phyloP scores from a whole-genome alignment of 2,113 vertebrate species.

The Phylloscopus trochiloides region DNA sequence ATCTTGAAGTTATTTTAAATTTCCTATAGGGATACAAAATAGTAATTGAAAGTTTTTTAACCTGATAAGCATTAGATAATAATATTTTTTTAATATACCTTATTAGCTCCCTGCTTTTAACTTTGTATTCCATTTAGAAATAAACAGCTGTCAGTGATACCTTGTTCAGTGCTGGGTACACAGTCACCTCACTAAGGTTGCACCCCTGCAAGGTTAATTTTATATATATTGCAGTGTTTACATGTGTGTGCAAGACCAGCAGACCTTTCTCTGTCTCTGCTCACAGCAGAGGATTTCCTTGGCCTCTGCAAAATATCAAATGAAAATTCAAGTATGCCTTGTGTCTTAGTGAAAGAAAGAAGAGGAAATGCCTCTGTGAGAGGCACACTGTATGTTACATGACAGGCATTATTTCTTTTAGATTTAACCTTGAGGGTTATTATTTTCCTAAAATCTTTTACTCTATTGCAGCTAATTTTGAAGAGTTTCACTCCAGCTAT shows the following conservation, averaged over 20 bases:
- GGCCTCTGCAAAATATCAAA: not conserved
- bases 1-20: not conserved
- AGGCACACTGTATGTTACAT: not conserved
- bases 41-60: not conserved
- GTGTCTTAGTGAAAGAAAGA: not conserved
- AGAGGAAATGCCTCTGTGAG: not conserved
- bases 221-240: not conserved
- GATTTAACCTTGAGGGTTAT: not conserved
- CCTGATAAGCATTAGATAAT: not conserved
- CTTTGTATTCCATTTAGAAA: not conserved
- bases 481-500: not conserved
- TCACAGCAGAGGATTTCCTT: not conserved
- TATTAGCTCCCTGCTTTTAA: constrained; percentile 1
- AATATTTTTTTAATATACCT: not conserved
- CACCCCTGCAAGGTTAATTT: not conserved
- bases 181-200: not conserved
- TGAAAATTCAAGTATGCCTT: not conserved
- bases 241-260: not conserved
- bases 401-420: not conserved
- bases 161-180: not conserved
- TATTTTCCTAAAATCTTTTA: not conserved
- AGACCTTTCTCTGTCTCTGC: not conserved
- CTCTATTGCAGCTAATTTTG: not conserved
- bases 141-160: not conserved
- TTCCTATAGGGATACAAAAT: not conserved